Evolutionary conservation across 2,888 invertebrate species (phyloP), one percentile per base, ranked within the genome.

Genomic region (Polymixis lichenea): DNA sequence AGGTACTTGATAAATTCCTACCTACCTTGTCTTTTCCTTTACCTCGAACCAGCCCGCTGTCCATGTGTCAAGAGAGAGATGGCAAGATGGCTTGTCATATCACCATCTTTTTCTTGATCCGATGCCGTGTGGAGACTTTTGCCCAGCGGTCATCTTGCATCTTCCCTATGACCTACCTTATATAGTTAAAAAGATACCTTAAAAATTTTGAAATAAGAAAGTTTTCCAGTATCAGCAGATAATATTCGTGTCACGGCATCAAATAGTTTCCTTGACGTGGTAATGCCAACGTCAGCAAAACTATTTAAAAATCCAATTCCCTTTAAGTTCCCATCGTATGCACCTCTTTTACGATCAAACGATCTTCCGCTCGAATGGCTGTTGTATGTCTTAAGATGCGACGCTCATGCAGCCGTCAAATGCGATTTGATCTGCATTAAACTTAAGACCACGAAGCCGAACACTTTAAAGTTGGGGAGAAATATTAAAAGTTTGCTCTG

Each of bases 391-490:
- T 70, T 77, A 75, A 68, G 77, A 73, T 51, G 62, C 70, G n/a
- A 28, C 19, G 72, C 67, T 79, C 69, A 80, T 76, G 80, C 80
- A 80, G 72, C 77, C 86, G 73, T 72, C 80, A 86, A 85, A 86
- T 70, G 74, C 72, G 77, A 83, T 83, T 86, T 73, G 74, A 77
- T 75, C 70, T 75, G 67, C 82, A 83, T 80, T 69, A 74, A 85
- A 87, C 74, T 78, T 78, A 74, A 72, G 69, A 66, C 66, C 72
- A 61, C 51, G 58, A 68, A 70, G 53, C 73, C 64, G 67, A 77
- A 82, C 77, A 75, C 80, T 85, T 87, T 77, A 77, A 67, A 83
- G 65, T 86, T 85, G n/a, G 13, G 11, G 25, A 71, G 64, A 80
- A 76, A 85, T 79, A 77, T 79, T 71, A 80, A 81, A 85, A 85